These are phyloP conservation scores for Smittia aterrima DNA, from an alignment of 2,888 invertebrate genomes.

Conservation along the genomic window DNA sequence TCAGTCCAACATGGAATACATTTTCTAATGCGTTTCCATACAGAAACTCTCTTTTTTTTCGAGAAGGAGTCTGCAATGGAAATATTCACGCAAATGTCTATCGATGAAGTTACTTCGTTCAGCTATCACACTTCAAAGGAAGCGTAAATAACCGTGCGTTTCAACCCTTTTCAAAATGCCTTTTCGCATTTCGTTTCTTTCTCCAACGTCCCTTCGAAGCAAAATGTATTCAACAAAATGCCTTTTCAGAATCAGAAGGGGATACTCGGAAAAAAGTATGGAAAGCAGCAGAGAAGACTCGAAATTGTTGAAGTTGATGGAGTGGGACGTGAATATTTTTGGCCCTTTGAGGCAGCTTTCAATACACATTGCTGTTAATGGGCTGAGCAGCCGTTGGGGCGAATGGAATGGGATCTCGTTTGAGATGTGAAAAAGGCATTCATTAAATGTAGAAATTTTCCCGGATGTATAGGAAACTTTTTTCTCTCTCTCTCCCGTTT, in stretches of 20 bases:
- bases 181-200: slow-evolving; percentile 21
- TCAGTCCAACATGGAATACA: slow-evolving; percentile 25
- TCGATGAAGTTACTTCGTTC: background rate
- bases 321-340: no score
- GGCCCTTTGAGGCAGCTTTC: background rate
- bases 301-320: no score
- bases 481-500: no score
- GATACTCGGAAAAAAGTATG: background rate
- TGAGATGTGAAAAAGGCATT: slow-evolving; percentile 12
- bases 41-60: background rate
- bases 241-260: slow-evolving; percentile 12
- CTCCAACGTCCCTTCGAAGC: background rate
- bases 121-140: background rate
- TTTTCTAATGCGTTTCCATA: background rate
- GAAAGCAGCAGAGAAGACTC: background rate
- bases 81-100: slow-evolving; percentile 1
- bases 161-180: slow-evolving; percentile 10
- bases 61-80: slow-evolving; percentile 4
- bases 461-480: background rate
- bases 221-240: background rate
- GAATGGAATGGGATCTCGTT: background rate
- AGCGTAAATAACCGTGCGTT: background rate
- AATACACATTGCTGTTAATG: background rate
- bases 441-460: slow-evolving; percentile 25
- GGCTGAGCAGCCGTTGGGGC: background rate